These are phyloP conservation scores for Tenodera sinensis DNA, from an alignment of 2,888 invertebrate species.

Conservation along the genomic window DNA sequence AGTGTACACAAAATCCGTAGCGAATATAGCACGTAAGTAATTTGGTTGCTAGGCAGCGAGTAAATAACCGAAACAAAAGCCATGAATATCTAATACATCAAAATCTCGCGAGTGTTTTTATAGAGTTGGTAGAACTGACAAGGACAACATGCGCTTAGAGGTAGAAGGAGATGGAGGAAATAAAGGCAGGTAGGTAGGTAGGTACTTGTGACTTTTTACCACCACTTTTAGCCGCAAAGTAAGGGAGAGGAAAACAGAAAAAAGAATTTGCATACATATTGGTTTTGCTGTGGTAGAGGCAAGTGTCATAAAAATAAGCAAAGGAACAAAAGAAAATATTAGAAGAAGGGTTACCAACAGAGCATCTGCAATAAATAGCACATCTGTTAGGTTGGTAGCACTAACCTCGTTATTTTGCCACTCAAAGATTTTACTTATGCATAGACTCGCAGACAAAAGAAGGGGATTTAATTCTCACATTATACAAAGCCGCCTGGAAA, in stretches of 20 bases:
- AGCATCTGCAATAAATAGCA: neutral
- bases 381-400: neutral
- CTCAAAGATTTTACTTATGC: neutral
- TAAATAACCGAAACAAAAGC: neutral
- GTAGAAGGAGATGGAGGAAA: neutral
- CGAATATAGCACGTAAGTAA: neutral
- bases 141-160: neutral
- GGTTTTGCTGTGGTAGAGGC: neutral
- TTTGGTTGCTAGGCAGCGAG: neutral
- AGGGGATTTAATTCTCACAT: no score
- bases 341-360: neutral
- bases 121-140: neutral
- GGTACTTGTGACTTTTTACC: neutral
- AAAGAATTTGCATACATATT: neutral
- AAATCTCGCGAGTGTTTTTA: neutral
- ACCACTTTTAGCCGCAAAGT: neutral
- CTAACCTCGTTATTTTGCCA: neutral
- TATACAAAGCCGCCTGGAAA: no score
- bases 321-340: neutral
- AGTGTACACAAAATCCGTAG: neutral
- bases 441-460: no score
- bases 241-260: neutral
- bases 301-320: neutral
- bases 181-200: neutral
- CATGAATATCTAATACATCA: neutral